phyloP scores from a whole-genome alignment of 1,140 invertebrate genomes.

The Eriocheir sinensis region DNA sequence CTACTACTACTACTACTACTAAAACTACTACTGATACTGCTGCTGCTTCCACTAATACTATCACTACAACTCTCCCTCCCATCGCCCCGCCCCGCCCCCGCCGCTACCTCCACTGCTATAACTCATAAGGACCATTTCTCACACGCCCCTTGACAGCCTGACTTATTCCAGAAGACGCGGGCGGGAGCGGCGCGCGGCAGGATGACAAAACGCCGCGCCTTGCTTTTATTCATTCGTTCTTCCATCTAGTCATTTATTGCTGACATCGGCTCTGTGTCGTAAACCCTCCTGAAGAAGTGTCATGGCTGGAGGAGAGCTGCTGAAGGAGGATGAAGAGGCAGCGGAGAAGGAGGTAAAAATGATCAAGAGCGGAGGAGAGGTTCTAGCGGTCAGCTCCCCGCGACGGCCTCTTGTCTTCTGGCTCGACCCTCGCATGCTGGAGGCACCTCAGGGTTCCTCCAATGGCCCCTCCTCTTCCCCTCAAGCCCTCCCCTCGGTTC shows the following conservation, averaged over 20 bases:
- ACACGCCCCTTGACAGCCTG: no score
- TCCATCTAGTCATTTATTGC: background rate
- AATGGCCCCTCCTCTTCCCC: constrained; percentile 71
- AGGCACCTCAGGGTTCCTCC: constrained; percentile 41
- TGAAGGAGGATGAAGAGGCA: background rate
- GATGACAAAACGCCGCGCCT: no score
- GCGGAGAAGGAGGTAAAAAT: no score
- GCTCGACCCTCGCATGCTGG: constrained; percentile 61
- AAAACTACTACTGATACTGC: background rate
- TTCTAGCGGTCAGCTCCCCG: constrained; percentile 55
- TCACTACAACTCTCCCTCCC: no score
- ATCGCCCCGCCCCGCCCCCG: no score
- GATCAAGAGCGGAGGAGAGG: background rate
- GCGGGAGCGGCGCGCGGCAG: no score
- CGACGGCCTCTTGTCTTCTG: constrained; percentile 64
- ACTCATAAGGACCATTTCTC: no score
- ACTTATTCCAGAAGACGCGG: no score
- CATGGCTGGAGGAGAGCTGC: background rate
- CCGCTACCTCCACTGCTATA: no score
- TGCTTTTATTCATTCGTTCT: background rate
- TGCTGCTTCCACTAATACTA: background rate
- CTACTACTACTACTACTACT: background rate
- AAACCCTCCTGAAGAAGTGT: background rate
- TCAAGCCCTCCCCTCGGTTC: constrained; percentile 64
- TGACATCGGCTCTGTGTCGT: background rate